These are phyloP conservation scores for Dipodomys spectabilis DNA, from an alignment of 2,113 vertebrate genomes.

Conservation along the genomic window DNA sequence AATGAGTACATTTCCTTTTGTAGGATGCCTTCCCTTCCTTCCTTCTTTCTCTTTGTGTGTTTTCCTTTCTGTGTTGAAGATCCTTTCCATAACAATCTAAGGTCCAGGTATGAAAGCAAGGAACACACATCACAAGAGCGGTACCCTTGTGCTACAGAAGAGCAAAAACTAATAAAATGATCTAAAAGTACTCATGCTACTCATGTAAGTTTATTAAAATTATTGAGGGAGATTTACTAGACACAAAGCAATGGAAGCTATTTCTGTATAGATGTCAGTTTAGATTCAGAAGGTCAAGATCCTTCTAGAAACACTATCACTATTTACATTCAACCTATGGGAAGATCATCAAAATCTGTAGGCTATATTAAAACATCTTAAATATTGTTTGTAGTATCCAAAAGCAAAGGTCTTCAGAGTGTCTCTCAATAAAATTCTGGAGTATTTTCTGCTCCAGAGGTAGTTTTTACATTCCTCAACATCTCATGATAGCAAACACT, in stretches of 20 bases:
- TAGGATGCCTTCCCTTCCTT: background rate
- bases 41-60: background rate
- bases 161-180: background rate
- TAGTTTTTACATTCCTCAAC: background rate
- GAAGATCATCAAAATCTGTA: background rate
- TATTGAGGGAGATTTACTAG: background rate
- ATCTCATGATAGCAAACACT: slow-evolving; percentile 48
- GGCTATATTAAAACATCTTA: background rate
- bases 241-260: slow-evolving; percentile 46
- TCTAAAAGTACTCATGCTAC: background rate
- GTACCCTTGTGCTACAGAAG: slow-evolving; percentile 6
- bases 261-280: slow-evolving; percentile 44
- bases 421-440: slow-evolving; percentile 2
- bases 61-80: background rate
- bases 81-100: background rate
- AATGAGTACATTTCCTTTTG: too few species aligned
- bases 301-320: slow-evolving; percentile 18
- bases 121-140: background rate
- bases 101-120: background rate
- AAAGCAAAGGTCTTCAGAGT: background rate
- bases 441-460: slow-evolving; percentile 7
- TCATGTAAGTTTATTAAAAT: background rate
- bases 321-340: background rate
- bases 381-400: slow-evolving; percentile 7
- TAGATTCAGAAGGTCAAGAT: slow-evolving; percentile 43